Base-by-base conservation (phyloP, 2,888 invertebrate species). In the Dinocampus coccinellae region DNA sequence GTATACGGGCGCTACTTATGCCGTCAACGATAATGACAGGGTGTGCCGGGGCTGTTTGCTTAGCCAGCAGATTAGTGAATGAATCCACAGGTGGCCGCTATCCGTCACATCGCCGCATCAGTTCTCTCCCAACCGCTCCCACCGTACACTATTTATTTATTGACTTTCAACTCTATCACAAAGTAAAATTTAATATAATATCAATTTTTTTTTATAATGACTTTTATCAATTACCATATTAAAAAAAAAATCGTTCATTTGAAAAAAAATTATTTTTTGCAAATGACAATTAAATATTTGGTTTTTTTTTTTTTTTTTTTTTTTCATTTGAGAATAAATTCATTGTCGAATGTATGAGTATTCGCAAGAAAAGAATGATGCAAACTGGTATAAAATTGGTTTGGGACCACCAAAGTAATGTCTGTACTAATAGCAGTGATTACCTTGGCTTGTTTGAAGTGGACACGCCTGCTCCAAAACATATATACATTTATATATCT, bases 401-500 rank as follows among this genome's bases (percentile, higher is more conserved):
- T n/a, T 81, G 81, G 83, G 90, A 90, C 90, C 90, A 90, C 90
- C 90, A 89, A 88, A 89, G 87, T 88, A 87, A 88, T 88, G 87
- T 85, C 84, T 83, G 88, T 82, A 82, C 87, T 90, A 90, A 90
- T 90, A 89, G 89, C 87, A 89, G 90, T 90, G 89, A 90, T 90
- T 90, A 90, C 87, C 87, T 83, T 86, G 83, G 87, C 83, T 84
- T 76, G 85, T 83, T 83, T 82, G 80, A 80, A 81, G 81, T 78
- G 80, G 84, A 82, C 82, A 82, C 82, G 83, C 83, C 84, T 79
- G 82, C 77, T 81, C 77, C 13, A 26, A 47, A 47, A 11, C n/a
- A 22, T 34, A 24, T 36, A 61, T 29, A 61, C 20, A 58, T 13
- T 20, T 10, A 16, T 61, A n/a, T n/a, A n/a, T n/a, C n/a, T n/a